Conservation (phyloP, 2,113 vertebrate species). For the Rana temporaria region DNA sequence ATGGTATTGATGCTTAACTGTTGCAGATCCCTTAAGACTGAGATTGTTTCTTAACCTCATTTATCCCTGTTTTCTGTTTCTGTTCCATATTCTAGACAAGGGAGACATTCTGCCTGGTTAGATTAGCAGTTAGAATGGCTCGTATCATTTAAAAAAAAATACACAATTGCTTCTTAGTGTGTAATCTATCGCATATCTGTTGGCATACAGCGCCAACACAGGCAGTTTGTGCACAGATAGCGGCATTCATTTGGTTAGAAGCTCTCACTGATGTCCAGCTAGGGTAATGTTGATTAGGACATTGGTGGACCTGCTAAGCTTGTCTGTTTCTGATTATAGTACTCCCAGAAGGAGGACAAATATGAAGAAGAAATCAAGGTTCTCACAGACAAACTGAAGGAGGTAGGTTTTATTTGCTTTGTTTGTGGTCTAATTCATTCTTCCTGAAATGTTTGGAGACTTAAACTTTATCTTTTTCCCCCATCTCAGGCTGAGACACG, state of each 20-base stretch:
- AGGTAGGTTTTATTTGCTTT: constrained; percentile 76
- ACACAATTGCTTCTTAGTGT: too few relatives aligned
- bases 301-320: not conserved
- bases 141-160: too few relatives aligned
- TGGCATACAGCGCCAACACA: too few relatives aligned
- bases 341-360: constrained; percentile 99
- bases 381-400: constrained; percentile 98
- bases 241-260: too few relatives aligned
- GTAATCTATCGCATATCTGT: too few relatives aligned
- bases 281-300: not conserved
- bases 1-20: not conserved
- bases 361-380: constrained; percentile 99
- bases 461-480: not conserved
- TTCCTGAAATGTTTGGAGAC: not conserved
- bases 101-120: too few relatives aligned
- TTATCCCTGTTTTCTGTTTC: too few relatives aligned
- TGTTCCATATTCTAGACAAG: too few relatives aligned
- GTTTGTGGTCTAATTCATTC: too few relatives aligned
- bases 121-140: too few relatives aligned
- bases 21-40: not conserved
- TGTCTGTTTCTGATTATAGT: constrained; percentile 79
- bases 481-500: constrained; percentile 91
- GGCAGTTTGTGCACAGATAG: too few relatives aligned
- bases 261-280: too few relatives aligned
- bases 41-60: not conserved